Evolutionary conservation across 2,888 invertebrate genomes (phyloP).

Genomic region (Synergus umbraculus): DNA sequence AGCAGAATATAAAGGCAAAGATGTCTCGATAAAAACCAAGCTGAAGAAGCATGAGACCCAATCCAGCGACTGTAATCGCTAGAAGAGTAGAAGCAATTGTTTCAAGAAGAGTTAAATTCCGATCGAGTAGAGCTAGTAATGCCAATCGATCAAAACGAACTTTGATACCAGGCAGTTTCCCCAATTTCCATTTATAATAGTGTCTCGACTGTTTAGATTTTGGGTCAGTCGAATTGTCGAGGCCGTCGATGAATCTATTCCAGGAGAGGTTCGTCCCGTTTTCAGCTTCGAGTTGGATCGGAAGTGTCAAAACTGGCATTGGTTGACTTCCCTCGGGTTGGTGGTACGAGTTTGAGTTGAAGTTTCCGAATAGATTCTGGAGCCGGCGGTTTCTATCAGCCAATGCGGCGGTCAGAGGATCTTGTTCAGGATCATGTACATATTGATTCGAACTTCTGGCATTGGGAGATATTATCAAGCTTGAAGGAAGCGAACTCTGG

Average conservation of each 20-base stretch:
- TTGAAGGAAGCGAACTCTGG: constrained; percentile 65
- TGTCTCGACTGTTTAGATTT: constrained; percentile 79
- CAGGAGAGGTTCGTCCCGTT: constrained; percentile 79
- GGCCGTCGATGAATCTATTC: constrained; percentile 80
- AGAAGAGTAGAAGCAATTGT: constrained; percentile 89
- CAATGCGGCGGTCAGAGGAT: constrained; percentile 64
- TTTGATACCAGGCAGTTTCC: constrained; percentile 81
- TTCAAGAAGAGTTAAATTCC: constrained; percentile 91
- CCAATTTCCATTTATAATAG: constrained; percentile 87
- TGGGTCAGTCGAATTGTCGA: constrained; percentile 79
- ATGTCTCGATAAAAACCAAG: constrained; percentile 94
- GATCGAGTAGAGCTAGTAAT: constrained; percentile 93
- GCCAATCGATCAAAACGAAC: constrained; percentile 95
- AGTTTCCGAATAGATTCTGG: constrained; percentile 67
- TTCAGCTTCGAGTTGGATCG: constrained; percentile 81
- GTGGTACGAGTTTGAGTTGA: constrained; percentile 56
- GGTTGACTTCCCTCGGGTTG: constrained; percentile 60
- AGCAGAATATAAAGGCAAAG: constrained; percentile 95
- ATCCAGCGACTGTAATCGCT: constrained; percentile 89
- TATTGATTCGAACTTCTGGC: constrained; percentile 79
- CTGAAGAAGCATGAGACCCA: constrained; percentile 91
- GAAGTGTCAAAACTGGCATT: constrained; percentile 74
- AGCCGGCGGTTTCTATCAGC: constrained; percentile 71
- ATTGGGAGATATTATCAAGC: constrained; percentile 62
- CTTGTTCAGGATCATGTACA: constrained; percentile 71